Base-by-base conservation (phyloP, 2,113 vertebrate species). In the Pardalotus punctatus region DNA sequence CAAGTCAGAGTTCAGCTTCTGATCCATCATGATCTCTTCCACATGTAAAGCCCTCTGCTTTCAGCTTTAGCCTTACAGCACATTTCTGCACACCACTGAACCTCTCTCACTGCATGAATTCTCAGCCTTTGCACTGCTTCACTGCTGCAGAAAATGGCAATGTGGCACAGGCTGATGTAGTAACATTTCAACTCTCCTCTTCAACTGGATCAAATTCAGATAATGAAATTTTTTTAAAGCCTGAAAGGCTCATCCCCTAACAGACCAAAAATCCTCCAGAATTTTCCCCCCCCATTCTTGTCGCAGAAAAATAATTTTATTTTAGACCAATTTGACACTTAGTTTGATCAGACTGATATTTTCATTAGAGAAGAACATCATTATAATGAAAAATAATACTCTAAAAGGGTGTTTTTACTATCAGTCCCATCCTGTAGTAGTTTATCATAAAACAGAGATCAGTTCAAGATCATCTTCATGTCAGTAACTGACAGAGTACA, bases 301-400 rank as follows among this genome's bases (percentile, higher is more conserved):
- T 42, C 62, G 14, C 7, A 62, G 38, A 45, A 86, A 77, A 80
- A 65, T 0, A 80, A 62, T 62, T 81, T 79, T 7, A 54, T 58
- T 83, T 77, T 38, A 56, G 61, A 72, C 40, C n/a, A 71, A 24
- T 51, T 35, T 84, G 65, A 43, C 27, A n/a, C 7, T 58, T 22
- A 24, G 7, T 5, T 35, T 67, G 35, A 83, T 90, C 12, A 31
- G 23, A 73, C 27, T 21, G 15, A 87, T 40, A 6, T 81, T 87
- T 19, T 38, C 29, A 50, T 91, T 60, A 45, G 14, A 60, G 50
- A 45, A 79, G 42, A 64, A 92, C 24, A 65, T 6, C 6, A 16
- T 93, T 71, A 74, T 35, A 65, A 56, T 58, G 72, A 96, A 93
- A 86, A 92, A 90, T 47, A 88, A 54, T 83, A 76, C n/a, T 67